Base-by-base conservation (phyloP, 1,140 invertebrate species). In the Atta texana region DNA sequence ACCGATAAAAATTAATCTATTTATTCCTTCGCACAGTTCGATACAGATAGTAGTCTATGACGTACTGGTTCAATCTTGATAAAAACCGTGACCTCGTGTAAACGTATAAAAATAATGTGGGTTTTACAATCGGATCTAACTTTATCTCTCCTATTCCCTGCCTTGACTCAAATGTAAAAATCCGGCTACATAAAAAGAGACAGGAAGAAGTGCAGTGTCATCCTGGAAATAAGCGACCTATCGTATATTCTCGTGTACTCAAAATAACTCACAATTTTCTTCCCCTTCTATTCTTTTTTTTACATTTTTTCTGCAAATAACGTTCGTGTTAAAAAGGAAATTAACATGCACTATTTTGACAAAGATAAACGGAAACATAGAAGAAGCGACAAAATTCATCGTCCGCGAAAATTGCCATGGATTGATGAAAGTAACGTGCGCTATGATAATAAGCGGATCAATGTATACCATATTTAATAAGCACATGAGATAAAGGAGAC, bases 391-490 rank as follows among this genome's bases (percentile, higher is more conserved):
- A 28, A 80, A 28, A 39, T 34, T 57, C 3, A 1, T 24, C 31
- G n/a, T 59, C 3, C 24, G 8, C 2, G 31, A 63, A 61, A 63
- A 51, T 85, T 66, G 77, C 87, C 68, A 53, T 24, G 86, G 72
- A 63, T 76, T 55, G 69, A 64, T 44, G 49, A 80, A 76, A 39
- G 57, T 28, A 59, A 87, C 53, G 28, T 53, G 80, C 68, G 57
- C 64, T 85, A 72, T 78, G 87, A 84, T 90, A 71, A 81, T 81
- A 81, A 81, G 51, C 69, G 34, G 78, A 81, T 81, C 78, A 81
- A 81, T 71, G 34, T 44, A 34, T 21, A 34, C 34, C 53, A 81
- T 81, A 81, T 81, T 81, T 81, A 81, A 81, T 81, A 81, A 71
- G 21, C 51, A 53, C 34, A 34, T 34, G 31, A 71, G 78, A 81